Conservation (phyloP, 2,888 invertebrate genomes). For the Leptopilina myrica region DNA sequence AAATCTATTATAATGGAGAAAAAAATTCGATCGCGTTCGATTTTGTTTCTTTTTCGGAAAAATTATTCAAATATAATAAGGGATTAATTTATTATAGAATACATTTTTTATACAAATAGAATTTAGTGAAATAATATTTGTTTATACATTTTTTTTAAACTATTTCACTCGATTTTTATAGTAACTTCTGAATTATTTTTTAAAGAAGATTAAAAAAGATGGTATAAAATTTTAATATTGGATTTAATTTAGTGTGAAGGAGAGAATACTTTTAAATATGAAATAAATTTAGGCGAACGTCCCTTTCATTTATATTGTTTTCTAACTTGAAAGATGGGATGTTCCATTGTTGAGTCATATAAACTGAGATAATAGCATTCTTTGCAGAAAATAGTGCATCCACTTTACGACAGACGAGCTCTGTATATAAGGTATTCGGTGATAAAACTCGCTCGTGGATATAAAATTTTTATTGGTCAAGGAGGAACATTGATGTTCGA, state of each 20-base stretch:
- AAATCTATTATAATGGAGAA: no score
- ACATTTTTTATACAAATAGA: no score
- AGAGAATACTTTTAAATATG: background rate
- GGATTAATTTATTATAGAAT: no score
- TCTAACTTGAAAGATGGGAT: constrained; percentile 26
- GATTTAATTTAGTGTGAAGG: no score
- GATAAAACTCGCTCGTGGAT: constrained; percentile 39
- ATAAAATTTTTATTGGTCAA: constrained; percentile 51
- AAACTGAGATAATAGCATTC: constrained; percentile 49
- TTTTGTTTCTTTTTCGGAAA: no score
- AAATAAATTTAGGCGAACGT: constrained; percentile 6
- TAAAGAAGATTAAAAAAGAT: no score
- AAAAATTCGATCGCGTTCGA: no score
- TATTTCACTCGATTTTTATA: no score
- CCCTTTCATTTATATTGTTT: background rate
- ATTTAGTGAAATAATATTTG: no score
- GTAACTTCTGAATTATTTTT: no score
- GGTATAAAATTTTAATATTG: no score
- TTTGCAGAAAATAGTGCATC: constrained; percentile 19
- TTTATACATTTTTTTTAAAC: no score
- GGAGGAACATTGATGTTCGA: background rate
- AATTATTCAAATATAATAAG: background rate
- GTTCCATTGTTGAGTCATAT: constrained; percentile 45
- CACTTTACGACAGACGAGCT: constrained; percentile 52
- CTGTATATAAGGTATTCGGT: constrained; percentile 37